These are phyloP conservation scores for Agrypnus murinus DNA, from an alignment of 2,888 invertebrate genomes.

Conservation along the genomic window DNA sequence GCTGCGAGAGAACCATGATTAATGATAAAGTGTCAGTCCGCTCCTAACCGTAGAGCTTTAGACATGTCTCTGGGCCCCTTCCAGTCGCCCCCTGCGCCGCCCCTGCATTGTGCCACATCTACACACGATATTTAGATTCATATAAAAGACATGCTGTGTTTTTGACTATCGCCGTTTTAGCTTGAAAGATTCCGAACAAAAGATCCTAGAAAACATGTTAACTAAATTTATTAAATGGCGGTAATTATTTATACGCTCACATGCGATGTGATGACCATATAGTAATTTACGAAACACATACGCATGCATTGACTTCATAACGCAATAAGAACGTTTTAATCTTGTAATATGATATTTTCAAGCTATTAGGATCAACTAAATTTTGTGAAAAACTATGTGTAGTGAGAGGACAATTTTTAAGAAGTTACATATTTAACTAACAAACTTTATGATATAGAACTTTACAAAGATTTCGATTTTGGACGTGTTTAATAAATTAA, in stretches of 20 bases:
- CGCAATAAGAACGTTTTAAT: too few species aligned
- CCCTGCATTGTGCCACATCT: conserved; percentile 66
- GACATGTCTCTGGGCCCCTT: conserved; percentile 70
- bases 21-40: conserved; percentile 70
- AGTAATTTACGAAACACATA: conserved; percentile 7
- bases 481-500: too few species aligned
- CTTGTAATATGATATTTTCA: too few species aligned
- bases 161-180: conserved; percentile 70
- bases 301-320: not conserved
- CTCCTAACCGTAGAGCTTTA: conserved; percentile 71
- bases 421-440: too few species aligned
- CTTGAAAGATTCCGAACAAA: conserved; percentile 68
- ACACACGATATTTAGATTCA: conserved; percentile 70
- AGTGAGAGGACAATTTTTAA: too few species aligned
- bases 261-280: not conserved
- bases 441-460: too few species aligned
- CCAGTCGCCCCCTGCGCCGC: conserved; percentile 62
- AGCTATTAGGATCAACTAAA: too few species aligned
- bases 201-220: conserved; percentile 49
- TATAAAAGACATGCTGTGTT: conserved; percentile 70
- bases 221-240: conserved; percentile 43
- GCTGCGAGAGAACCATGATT: conserved; percentile 70
- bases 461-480: too few species aligned
- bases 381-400: too few species aligned
- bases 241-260: conserved; percentile 37